Evolutionary conservation across 2,797 vertebrate genomes (phyloP), one percentile per base, ranked within the genome.

Genomic region (Podargus strigoides): DNA sequence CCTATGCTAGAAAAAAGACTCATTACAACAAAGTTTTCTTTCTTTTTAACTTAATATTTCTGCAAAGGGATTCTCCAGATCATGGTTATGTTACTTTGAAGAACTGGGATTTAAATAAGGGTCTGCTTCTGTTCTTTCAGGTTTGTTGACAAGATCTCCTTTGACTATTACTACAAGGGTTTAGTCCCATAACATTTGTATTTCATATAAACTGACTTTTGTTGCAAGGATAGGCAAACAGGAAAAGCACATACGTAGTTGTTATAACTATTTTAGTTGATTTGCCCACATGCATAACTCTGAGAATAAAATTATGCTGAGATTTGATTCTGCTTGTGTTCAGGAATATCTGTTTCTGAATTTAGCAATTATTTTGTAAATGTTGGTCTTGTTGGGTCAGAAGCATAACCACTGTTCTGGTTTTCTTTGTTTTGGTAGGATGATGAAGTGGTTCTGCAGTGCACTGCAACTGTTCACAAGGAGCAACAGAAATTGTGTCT

Each of bases 391-490:
- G 4, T 39, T 76, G 49, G 8, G 14, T 72, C 49, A 79, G 56
- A 83, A 52, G 18, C 17, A 12, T 47, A 81, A 90, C 82, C 8
- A 3, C 56, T 41, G 2, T 75, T 80, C n/a, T 42, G 26, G 60
- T 78, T 90, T 44, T 46, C 10, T 79, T 19, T 87, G 36, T 13
- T 32, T 60, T 83, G 22, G 67, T 96, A 99, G 99, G 99, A 99
- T 53, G 99, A 99, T 90, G 99, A 99, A 96, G 99, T 99, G 96
- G 99, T 99, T 91, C 98, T 99, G 42, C 99, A 99, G 96, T 99
- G 99, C 81, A 98, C 98, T 2, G 98, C 99, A 28, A 99, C 98
- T 2, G 93, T 99, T 95, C 98, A 98, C 73, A 99, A 99, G 94
- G 99, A 99, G 87, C 99, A 99, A 85, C 99, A 99, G 97, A 99